phyloP scores from a whole-genome alignment of 2,113 vertebrate genomes.

The Cyanoderma ruficeps region DNA sequence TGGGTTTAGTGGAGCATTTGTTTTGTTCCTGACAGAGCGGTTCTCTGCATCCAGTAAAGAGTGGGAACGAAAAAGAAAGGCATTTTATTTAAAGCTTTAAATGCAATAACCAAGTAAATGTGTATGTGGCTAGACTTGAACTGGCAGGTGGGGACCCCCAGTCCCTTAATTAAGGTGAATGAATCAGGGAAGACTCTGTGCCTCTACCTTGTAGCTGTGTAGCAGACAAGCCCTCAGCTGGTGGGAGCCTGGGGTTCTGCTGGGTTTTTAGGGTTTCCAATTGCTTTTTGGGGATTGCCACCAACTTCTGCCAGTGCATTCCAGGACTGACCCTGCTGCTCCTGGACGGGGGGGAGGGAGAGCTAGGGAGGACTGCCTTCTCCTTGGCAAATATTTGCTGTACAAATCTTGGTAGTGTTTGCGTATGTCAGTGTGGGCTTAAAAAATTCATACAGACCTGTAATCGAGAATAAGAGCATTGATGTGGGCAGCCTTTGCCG shows the following conservation, averaged over 20 bases:
- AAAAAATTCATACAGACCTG: background rate
- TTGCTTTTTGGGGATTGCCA: background rate
- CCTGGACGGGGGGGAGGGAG: background rate
- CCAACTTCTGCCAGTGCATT: background rate
- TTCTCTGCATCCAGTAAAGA: constrained; percentile 27
- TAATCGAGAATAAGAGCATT: background rate
- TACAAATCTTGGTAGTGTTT: background rate
- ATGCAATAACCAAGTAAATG: background rate
- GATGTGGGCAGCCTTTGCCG: background rate
- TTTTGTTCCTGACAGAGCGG: constrained; percentile 25
- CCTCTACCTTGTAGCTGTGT: background rate
- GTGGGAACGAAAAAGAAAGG: background rate
- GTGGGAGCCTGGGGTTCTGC: background rate
- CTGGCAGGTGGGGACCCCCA: background rate
- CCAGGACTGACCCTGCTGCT: background rate
- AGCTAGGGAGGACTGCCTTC: background rate
- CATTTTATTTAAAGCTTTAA: constrained; percentile 12
- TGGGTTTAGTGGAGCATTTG: constrained; percentile 7
- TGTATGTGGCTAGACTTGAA: background rate
- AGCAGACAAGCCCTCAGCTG: background rate
- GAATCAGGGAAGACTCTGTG: background rate
- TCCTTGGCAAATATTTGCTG: background rate
- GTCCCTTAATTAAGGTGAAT: background rate
- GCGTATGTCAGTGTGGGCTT: background rate
- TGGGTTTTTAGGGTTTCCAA: background rate